Evolutionary conservation across 2,888 invertebrate genomes (phyloP).

Genomic region (Mythimna albipuncta): DNA sequence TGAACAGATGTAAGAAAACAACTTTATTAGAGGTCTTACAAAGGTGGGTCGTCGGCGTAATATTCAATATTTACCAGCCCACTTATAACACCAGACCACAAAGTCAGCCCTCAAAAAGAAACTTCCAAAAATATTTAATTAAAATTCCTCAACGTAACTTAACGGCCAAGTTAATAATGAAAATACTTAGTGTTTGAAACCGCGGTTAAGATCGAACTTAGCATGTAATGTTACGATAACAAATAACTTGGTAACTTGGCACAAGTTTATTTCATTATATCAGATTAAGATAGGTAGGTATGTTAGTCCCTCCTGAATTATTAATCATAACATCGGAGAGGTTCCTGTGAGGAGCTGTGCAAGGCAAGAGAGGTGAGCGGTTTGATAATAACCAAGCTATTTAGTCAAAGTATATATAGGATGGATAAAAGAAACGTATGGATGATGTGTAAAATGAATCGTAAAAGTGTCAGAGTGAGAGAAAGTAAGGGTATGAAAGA

Average conservation of each 20-base stretch:
- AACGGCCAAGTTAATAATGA: constrained; percentile 57
- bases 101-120: constrained; percentile 26
- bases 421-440: no score
- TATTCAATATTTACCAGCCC: constrained; percentile 1
- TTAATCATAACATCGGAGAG: constrained; percentile 75
- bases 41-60: not conserved
- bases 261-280: constrained; percentile 62
- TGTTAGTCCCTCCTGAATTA: constrained; percentile 68
- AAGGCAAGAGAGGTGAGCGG: constrained; percentile 32
- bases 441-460: no score
- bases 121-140: constrained; percentile 47
- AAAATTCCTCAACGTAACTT: constrained; percentile 48
- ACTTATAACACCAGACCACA: constrained; percentile 1
- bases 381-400: no score
- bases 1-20: not conserved
- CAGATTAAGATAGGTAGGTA: constrained; percentile 54
- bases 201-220: constrained; percentile 44
- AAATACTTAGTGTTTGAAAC: constrained; percentile 60
- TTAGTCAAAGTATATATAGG: no score
- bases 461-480: no score
- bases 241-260: constrained; percentile 60
- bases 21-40: not conserved
- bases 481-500: no score
- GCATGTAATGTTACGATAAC: constrained; percentile 54
- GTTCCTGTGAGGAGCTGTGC: constrained; percentile 54